These are phyloP conservation scores for Phylloscopus trochilus DNA, from an alignment of 2,113 vertebrate genomes.

Conservation along the genomic window DNA sequence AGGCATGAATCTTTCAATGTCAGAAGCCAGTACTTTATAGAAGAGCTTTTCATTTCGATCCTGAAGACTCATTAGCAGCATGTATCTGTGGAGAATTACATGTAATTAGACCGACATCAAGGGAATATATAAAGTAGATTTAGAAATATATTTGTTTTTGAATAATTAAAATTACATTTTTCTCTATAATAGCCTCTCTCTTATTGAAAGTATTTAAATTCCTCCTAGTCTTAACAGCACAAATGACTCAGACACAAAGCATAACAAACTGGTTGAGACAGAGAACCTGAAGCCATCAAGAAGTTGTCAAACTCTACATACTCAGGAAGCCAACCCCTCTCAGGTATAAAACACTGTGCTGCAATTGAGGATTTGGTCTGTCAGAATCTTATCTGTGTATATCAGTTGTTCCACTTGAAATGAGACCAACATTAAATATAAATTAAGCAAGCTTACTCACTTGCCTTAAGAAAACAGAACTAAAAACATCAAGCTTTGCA, in stretches of 20 bases:
- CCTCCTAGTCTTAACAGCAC: neutral
- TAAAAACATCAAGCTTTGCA: neutral
- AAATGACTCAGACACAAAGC: neutral
- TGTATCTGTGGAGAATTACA: conserved; percentile 80
- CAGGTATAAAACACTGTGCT: neutral
- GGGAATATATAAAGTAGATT: neutral
- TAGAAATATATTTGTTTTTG: neutral
- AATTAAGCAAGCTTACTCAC: neutral
- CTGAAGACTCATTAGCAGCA: conserved; percentile 94
- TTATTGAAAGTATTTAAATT: neutral
- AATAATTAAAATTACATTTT: conserved; percentile 20
- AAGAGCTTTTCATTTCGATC: conserved; percentile 96
- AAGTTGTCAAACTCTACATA: neutral
- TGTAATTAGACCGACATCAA: conserved; percentile 30
- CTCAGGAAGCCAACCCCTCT: neutral
- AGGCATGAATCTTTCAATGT: conserved; percentile 95
- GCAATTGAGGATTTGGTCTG: neutral
- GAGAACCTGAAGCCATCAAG: neutral
- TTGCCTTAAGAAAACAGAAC: neutral
- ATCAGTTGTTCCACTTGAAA: neutral
- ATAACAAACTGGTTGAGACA: neutral
- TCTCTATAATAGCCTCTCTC: neutral
- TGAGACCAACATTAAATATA: neutral
- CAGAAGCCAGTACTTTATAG: conserved; percentile 86
- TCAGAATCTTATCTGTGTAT: neutral